Conservation (phyloP, 1,140 invertebrate genomes). For the Trichomalopsis sarcophagae region DNA sequence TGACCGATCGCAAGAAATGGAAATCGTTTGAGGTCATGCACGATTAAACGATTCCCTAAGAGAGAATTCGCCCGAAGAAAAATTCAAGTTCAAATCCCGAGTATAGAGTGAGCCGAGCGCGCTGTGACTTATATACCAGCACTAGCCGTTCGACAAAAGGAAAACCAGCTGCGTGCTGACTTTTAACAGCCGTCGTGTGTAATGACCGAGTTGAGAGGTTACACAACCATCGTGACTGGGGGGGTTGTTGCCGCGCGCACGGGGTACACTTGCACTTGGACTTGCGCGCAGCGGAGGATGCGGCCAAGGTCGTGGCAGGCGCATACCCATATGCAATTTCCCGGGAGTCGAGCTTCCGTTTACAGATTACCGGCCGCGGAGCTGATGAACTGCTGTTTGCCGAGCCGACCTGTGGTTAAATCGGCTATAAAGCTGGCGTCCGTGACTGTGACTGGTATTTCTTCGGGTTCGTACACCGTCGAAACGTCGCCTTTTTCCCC, state of each 20-base stretch:
- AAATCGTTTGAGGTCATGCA: no score
- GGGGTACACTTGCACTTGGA: background rate
- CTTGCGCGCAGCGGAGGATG: slow-evolving; percentile 44
- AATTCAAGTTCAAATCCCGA: background rate
- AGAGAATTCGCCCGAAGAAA: no score
- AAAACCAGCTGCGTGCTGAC: background rate
- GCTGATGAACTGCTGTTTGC: background rate
- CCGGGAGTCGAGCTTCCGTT: background rate
- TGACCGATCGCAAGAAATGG: no score
- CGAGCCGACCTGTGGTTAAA: slow-evolving; percentile 63
- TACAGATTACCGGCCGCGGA: background rate
- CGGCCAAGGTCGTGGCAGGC: slow-evolving; percentile 48
- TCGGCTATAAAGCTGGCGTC: slow-evolving; percentile 59
- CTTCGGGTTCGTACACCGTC: background rate
- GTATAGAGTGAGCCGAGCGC: no score
- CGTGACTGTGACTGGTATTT: background rate
- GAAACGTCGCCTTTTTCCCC: background rate
- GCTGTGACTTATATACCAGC: background rate
- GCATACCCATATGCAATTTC: background rate
- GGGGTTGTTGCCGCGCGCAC: background rate
- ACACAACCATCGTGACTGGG: background rate
- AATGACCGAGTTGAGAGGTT: background rate
- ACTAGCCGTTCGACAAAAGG: background rate
- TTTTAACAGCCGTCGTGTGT: background rate
- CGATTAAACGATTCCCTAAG: no score